Evolutionary conservation across 2,888 invertebrate genomes (phyloP), one percentile per base, ranked within the genome.

Genomic region (Rotaria socialis): DNA sequence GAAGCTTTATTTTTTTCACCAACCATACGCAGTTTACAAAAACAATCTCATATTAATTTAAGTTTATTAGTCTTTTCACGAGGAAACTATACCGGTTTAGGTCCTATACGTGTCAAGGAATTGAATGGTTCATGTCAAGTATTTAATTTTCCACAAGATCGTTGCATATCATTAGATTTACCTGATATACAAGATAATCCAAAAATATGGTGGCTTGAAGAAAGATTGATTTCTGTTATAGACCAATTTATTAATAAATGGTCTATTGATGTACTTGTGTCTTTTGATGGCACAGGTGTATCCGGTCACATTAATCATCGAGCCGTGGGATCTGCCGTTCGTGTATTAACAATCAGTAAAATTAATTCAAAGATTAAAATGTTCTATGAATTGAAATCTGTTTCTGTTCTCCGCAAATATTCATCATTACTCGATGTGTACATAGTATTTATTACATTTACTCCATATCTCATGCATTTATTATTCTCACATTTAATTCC

Each of bases 1-100:
- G 98, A 99, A 91, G 96, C 96, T 89, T 97, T 99, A 98, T 99
- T 99, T 91, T 99, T 99, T 91, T 96, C 96, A 0, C 99, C 99
- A 35, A 89, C 91, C 11, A n/a, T 80, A 47, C 80, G 6, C 11
- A 80, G 90, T 16, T 52, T 89, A 56, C 74, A 43, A 58, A 24
- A 11, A 11, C 80, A 80, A n/a, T 19, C 24, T n/a, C 22, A 47
- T n/a, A 8, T 47, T n/a, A n/a, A 80, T 24, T 11, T 47, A n/a
- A 80, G 80, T 80, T 14, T 80, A 80, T 47, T 80, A 43, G 47
- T 80, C 11, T 80, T 80, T 11, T 80, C 80, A 80, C 80, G 80
- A 3, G 43, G 80, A 22, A 80, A 80, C n/a, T 10, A 80, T 47
- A 4, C 3, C 1, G 80, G 80, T 14, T 47, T 80, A 24, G 80